These are phyloP conservation scores for Drosophila nigrodunni DNA, from an alignment of 1,140 invertebrate species.

Conservation along the genomic window DNA sequence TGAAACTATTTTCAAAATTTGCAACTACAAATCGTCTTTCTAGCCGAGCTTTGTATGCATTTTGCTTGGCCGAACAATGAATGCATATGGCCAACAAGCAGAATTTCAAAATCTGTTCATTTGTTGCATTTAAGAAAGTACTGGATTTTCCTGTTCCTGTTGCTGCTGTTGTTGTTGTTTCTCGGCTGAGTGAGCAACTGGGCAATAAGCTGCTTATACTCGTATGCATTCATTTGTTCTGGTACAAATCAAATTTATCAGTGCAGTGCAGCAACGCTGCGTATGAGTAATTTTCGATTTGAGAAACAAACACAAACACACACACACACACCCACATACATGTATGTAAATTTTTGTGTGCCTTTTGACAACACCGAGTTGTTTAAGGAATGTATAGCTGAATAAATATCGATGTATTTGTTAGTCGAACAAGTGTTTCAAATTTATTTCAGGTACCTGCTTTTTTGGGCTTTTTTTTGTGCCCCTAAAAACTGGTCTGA, in stretches of 20 bases:
- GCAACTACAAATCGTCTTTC: constrained; percentile 12
- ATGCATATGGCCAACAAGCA: constrained; percentile 25
- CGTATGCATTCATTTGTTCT: constrained; percentile 32
- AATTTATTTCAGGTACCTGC: too few relatives aligned
- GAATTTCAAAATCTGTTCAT: constrained; percentile 28
- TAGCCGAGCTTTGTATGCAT: constrained; percentile 5
- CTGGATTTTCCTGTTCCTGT: background rate
- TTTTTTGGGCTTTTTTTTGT: too few relatives aligned
- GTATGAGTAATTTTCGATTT: constrained; percentile 45
- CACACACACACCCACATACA: background rate
- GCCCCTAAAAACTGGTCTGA: too few relatives aligned
- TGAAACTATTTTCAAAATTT: too few relatives aligned
- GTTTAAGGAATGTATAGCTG: background rate
- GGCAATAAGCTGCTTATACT: constrained; percentile 32
- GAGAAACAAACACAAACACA: constrained; percentile 11
- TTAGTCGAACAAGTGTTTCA: too few relatives aligned
- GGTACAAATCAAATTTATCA: constrained; percentile 16
- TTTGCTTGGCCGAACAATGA: constrained; percentile 25
- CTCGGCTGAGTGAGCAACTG: constrained; percentile 12
- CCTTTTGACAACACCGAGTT: too few relatives aligned
- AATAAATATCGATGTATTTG: background rate
- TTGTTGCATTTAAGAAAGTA: constrained; percentile 39
- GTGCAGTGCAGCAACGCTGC: background rate
- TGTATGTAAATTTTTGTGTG: too few relatives aligned
- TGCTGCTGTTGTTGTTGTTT: background rate